These are phyloP conservation scores for Hyperoodon ampullatus DNA, from an alignment of 2,113 vertebrate genomes.

Conservation along the genomic window DNA sequence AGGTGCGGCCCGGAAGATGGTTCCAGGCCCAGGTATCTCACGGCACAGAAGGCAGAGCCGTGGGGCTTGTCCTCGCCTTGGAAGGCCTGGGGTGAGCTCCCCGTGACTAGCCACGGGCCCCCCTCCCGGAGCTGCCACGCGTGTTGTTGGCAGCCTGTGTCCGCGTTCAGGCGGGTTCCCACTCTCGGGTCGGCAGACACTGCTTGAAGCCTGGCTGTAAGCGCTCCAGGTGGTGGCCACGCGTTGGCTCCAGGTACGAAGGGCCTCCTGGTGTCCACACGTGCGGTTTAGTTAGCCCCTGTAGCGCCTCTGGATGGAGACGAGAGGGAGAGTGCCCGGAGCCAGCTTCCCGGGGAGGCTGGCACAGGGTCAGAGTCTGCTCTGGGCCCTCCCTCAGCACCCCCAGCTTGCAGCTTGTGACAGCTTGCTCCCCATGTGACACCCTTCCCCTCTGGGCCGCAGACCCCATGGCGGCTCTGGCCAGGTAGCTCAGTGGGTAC, in stretches of 20 bases:
- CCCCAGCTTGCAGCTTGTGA: not conserved
- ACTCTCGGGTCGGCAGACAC: not conserved
- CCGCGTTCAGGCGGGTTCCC: too few species aligned
- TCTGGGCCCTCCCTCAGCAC: not conserved
- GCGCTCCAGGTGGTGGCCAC: not conserved
- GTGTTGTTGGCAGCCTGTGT: not conserved
- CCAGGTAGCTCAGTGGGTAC: not conserved
- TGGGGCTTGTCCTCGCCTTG: not conserved
- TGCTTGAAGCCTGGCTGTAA: not conserved
- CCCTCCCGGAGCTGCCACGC: not conserved
- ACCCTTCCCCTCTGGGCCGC: not conserved
- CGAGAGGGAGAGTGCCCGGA: too few species aligned
- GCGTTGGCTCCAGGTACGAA: not conserved
- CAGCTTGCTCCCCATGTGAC: not conserved
- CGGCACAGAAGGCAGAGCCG: not conserved
- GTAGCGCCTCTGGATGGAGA: not conserved
- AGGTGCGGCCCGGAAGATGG: not conserved
- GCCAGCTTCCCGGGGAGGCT: too few species aligned
- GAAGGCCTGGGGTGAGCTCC: not conserved
- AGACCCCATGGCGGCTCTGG: not conserved
- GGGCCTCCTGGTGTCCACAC: not conserved
- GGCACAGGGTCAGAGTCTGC: not conserved
- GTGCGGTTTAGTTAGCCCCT: not conserved
- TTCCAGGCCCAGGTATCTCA: not conserved
- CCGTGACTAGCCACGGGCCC: too few species aligned